Evolutionary conservation across 1,140 invertebrate genomes (phyloP).

Genomic region (Trachymyrmex cornetzi): DNA sequence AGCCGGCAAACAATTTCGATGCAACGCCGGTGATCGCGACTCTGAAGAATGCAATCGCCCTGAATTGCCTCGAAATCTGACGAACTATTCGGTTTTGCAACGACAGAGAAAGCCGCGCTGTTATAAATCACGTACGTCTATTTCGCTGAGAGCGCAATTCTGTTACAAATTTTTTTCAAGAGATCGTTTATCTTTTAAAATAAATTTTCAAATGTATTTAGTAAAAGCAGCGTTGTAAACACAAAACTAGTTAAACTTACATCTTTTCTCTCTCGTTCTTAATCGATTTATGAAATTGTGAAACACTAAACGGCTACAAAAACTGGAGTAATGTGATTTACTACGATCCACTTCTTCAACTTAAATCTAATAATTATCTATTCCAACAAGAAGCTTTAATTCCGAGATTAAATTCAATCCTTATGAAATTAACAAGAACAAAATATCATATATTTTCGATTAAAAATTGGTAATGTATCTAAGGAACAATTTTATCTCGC

Average conservation of each 20-base stretch:
- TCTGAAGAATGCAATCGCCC: conserved; percentile 16
- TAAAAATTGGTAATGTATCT: neutral
- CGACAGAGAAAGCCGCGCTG: neutral
- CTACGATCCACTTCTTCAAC: conserved; percentile 29
- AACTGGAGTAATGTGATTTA: conserved; percentile 38
- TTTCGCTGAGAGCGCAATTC: neutral
- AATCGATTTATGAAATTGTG: conserved; percentile 43
- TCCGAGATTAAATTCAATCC: conserved; percentile 38
- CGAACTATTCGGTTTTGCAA: neutral
- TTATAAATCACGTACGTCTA: conserved; percentile 13
- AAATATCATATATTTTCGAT: conserved; percentile 8
- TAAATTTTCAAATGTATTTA: neutral
- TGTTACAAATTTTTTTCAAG: neutral
- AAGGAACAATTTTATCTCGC: neutral
- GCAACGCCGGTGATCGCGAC: neutral
- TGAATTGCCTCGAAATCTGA: conserved; percentile 30
- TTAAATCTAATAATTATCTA: conserved; percentile 52
- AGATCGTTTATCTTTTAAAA: neutral
- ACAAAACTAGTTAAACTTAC: neutral
- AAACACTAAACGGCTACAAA: conserved; percentile 24
- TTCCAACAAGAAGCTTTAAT: neutral
- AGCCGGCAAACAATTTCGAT: conserved; percentile 49
- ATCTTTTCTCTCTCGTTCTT: neutral
- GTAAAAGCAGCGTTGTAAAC: neutral
- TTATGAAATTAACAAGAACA: conserved; percentile 5